These are phyloP conservation scores for Bufo gargarizans DNA, from an alignment of 2,113 vertebrate genomes.

Conservation along the genomic window DNA sequence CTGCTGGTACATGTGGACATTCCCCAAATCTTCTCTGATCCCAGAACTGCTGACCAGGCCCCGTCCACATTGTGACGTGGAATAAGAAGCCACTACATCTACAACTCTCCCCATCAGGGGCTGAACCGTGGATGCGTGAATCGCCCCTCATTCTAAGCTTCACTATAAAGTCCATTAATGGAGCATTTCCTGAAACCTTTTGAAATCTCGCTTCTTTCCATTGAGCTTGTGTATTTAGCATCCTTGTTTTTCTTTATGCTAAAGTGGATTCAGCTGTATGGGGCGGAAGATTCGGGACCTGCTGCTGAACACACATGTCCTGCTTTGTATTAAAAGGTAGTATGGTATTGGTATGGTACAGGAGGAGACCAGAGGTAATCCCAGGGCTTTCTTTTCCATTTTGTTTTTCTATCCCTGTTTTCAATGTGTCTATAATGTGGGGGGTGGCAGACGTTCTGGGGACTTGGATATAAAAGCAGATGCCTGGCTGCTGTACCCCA, in stretches of 20 bases:
- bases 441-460: background rate
- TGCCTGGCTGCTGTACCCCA: background rate
- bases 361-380: slow-evolving; percentile 80
- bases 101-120: too few relatives aligned
- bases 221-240: slow-evolving; percentile 94
- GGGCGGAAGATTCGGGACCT: slow-evolving; percentile 96
- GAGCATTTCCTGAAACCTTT: slow-evolving; percentile 78
- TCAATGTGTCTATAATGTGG: background rate
- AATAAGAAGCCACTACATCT: too few relatives aligned
- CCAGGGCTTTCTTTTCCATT: slow-evolving; percentile 73
- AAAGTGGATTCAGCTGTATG: slow-evolving; percentile 98
- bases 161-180: background rate
- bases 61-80: too few relatives aligned
- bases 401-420: background rate
- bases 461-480: slow-evolving; percentile 6
- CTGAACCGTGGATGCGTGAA: too few relatives aligned
- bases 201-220: slow-evolving; percentile 86
- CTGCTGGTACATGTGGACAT: too few relatives aligned
- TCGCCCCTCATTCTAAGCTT: background rate
- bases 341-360: slow-evolving; percentile 93
- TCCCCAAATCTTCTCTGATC: background rate
- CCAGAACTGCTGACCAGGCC: background rate
- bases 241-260: slow-evolving; percentile 99
- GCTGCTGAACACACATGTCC: slow-evolving; percentile 94
- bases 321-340: slow-evolving; percentile 99